These are phyloP conservation scores for Candidula unifasciata DNA, from an alignment of 2,888 invertebrate genomes.

Conservation along the genomic window DNA sequence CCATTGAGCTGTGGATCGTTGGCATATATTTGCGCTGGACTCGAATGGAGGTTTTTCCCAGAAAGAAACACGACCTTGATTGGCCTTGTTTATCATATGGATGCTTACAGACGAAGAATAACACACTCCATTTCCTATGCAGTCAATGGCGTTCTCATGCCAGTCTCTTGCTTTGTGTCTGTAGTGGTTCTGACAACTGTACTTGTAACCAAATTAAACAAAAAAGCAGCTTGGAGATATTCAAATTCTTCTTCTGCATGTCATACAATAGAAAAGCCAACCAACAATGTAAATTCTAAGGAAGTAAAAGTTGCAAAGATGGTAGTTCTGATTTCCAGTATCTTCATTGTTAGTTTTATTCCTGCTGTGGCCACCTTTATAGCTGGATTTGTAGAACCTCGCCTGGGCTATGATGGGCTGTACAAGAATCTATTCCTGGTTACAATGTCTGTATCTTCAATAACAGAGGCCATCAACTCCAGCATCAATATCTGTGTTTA, in stretches of 20 bases:
- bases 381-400: neutral
- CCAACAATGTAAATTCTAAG: neutral
- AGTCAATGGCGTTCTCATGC: slow-evolving; percentile 24
- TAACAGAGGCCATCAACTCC: slow-evolving; percentile 10
- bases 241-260: neutral
- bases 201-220: neutral
- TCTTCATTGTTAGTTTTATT: slow-evolving; percentile 17
- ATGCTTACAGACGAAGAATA: neutral
- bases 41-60: slow-evolving; percentile 9
- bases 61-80: neutral
- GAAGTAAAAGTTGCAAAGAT: slow-evolving; percentile 29
- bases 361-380: slow-evolving; percentile 12
- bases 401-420: neutral
- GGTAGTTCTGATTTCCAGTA: neutral
- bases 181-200: neutral
- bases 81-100: neutral
- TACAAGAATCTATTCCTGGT: slow-evolving; percentile 23
- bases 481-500: slow-evolving; percentile 30
- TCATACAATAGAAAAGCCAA: neutral
- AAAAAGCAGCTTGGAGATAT: neutral
- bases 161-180: neutral
- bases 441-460: neutral
- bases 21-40: neutral
- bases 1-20: neutral
- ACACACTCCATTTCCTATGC: neutral